These are phyloP conservation scores for Lycia hirtaria DNA, from an alignment of 2,888 invertebrate species.

Conservation along the genomic window DNA sequence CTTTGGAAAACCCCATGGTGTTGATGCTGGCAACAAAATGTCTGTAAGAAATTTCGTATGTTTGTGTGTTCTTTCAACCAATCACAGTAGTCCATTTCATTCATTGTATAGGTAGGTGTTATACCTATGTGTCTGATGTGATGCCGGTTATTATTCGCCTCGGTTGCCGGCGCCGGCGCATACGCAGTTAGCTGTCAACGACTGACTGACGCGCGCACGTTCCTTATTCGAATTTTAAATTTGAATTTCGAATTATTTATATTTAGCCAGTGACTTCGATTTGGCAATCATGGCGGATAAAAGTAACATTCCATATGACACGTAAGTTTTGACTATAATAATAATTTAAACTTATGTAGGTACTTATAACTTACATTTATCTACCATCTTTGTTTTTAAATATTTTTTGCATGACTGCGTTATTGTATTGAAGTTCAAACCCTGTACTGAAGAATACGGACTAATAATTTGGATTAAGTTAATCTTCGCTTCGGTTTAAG, in stretches of 20 bases:
- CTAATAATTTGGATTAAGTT: too few species aligned
- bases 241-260: constrained; percentile 14
- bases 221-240: constrained; percentile 1
- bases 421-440: too few species aligned
- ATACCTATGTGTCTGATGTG: not conserved
- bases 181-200: constrained; percentile 7
- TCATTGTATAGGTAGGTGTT: not conserved
- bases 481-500: too few species aligned
- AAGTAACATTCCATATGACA: constrained; percentile 33
- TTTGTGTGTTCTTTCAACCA: not conserved
- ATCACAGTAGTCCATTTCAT: not conserved
- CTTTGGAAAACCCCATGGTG: not conserved
- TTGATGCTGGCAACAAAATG: not conserved
- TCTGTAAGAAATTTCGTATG: not conserved
- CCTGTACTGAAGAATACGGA: too few species aligned
- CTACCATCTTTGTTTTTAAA: too few species aligned
- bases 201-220: constrained; percentile 19
- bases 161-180: not conserved
- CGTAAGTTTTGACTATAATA: constrained; percentile 31
- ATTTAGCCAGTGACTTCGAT: constrained; percentile 1
- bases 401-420: too few species aligned
- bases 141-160: not conserved
- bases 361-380: too few species aligned
- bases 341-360: not conserved
- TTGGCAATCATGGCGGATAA: constrained; percentile 34